Evolutionary conservation across 2,888 invertebrate species (phyloP), one percentile per base, ranked within the genome.

Genomic region (Pseudococcus longispinus): DNA sequence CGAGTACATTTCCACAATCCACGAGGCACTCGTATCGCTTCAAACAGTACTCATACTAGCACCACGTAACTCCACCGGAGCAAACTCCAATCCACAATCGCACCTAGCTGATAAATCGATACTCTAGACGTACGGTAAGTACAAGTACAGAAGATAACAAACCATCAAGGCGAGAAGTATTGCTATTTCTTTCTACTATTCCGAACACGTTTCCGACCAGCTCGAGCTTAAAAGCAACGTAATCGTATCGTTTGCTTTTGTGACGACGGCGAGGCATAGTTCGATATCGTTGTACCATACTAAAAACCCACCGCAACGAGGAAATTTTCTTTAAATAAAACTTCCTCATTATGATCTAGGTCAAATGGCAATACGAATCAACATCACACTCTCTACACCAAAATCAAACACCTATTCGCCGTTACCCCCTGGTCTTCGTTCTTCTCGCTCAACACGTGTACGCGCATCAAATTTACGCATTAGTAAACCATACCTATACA

Each of bases 271-370:
- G 13, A 11, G 3, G 15, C 44, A 9, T 44, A 55, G 51, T 51
- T 18, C 55, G 9, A 55, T 55, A 55, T 60, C 60, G 23, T 23
- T n/a, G 9, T 11, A 20, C n/a, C 44, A 11, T 37, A 37, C 37
- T 6, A 6, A 37, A 15, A 15, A 15, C 20, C 20, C 23, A 60
- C 60, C 29, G 9, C 70, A 20, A 18, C 29, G 70, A n/a, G 77
- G 20, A 80, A 42, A 80, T 42, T 80, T 80, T 80, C 42, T 80
- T 80, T 80, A 80, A 80, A 80, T 80, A 80, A 80, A 80, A 80
- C 77, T 80, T 80, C 77, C 77, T 80, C 77, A 80, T 80, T 80
- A 80, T 80, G 42, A 80, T 80, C 77, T 80, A 42, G 77, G 77
- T 80, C 77, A 42, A 80, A 80, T 29, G 42, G 42, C 42, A 80